A percentile compares a stretch with the other conserved stretches of the same genome.
These are phyloP conservation scores for Xestia sexstrigata DNA, from an alignment of 2,888 invertebrate species.

Conservation along the genomic window DNA sequence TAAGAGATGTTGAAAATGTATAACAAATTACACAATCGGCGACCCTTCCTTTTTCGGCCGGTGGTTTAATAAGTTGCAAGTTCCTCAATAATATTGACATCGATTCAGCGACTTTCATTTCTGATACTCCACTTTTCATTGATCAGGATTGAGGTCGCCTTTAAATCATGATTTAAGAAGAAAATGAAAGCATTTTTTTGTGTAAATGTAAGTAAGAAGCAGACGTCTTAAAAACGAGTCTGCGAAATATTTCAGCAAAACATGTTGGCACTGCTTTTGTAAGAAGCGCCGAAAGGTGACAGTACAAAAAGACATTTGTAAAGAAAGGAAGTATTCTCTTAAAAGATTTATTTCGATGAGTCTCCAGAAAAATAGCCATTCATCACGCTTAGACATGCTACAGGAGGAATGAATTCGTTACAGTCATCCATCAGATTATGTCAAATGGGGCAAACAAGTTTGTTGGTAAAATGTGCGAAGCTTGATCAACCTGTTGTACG, in stretches of 20 bases:
- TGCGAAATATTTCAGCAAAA: slow-evolving; percentile 34
- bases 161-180: slow-evolving; percentile 49
- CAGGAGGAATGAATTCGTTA: slow-evolving; percentile 54
- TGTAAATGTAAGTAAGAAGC: slow-evolving; percentile 11
- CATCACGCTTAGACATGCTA: slow-evolving; percentile 39
- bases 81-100: slow-evolving; percentile 48
- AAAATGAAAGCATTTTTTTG: slow-evolving; percentile 49
- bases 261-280: slow-evolving; percentile 15
- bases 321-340: slow-evolving; percentile 21
- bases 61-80: slow-evolving; percentile 17
- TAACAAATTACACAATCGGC: slow-evolving; percentile 66
- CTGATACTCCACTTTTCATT: slow-evolving; percentile 51
- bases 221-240: slow-evolving; percentile 34
- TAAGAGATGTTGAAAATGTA: slow-evolving; percentile 73
- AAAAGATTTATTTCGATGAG: slow-evolving; percentile 48
- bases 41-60: slow-evolving; percentile 52
- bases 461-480: slow-evolving; percentile 53
- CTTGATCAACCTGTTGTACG: slow-evolving; percentile 53
- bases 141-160: slow-evolving; percentile 38
- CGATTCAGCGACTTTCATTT: slow-evolving; percentile 52
- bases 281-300: slow-evolving; percentile 21
- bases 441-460: slow-evolving; percentile 48
- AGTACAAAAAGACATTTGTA: slow-evolving; percentile 29
- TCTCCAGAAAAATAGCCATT: slow-evolving; percentile 50
- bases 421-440: slow-evolving; percentile 59